Percentiles rank a stretch among this genome's conserved stretches.
Conservation (phyloP, 1,140 invertebrate species). For the Sogatella furcifera region DNA sequence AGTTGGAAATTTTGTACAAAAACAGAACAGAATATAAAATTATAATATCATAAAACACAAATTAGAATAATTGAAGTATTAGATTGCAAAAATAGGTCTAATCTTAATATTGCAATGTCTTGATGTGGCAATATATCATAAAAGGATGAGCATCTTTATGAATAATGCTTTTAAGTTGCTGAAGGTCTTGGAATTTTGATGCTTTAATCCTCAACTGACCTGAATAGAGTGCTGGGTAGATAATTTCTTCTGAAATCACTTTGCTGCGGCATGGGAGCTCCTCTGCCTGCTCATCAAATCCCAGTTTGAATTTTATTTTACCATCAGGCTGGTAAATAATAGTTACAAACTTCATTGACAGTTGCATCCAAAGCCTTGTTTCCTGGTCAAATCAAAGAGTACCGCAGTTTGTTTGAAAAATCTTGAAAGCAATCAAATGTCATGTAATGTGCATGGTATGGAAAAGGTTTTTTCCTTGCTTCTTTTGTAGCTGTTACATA, state of each 20-base stretch:
- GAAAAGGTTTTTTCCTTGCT: neutral
- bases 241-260: neutral
- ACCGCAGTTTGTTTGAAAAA: neutral
- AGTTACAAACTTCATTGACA: neutral
- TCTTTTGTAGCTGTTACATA: neutral
- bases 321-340: neutral
- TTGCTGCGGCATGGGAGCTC: neutral
- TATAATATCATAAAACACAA: too few relatives aligned
- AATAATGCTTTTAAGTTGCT: neutral
- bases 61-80: too few relatives aligned
- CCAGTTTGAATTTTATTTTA: neutral
- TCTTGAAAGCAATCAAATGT: conserved; percentile 3
- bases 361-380: neutral
- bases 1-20: too few relatives aligned
- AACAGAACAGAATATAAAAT: too few relatives aligned
- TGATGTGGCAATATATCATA: too few relatives aligned
- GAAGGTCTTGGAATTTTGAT: conserved; percentile 2
- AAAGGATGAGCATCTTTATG: neutral
- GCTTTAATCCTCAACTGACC: neutral
- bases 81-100: too few relatives aligned
- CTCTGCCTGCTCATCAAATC: conserved; percentile 3
- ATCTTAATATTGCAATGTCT: too few relatives aligned
- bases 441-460: neutral
- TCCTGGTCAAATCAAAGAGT: conserved; percentile 1
- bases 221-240: neutral